Evolutionary conservation across 2,888 invertebrate species (phyloP).

Genomic region (Agriopis leucophaearia): DNA sequence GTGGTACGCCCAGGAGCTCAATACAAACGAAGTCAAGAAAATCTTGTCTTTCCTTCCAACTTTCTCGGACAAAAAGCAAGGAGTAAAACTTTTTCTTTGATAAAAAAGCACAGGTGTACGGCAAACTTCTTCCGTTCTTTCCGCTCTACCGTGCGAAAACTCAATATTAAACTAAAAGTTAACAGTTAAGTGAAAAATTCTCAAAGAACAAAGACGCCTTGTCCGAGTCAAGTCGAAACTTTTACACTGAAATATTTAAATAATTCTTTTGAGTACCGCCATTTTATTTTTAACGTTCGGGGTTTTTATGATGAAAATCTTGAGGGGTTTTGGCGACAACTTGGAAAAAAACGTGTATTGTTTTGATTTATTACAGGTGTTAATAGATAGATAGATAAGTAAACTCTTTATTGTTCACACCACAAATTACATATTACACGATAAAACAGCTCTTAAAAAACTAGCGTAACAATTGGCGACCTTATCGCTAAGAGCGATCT

Average conservation of each 20-base stretch:
- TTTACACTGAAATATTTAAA: constrained; percentile 46
- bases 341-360: too few species aligned
- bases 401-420: too few species aligned
- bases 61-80: background rate
- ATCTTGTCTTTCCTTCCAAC: background rate
- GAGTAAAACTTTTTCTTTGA: constrained; percentile 23
- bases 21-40: background rate
- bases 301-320: background rate
- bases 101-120: constrained; percentile 44
- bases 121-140: constrained; percentile 38
- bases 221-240: constrained; percentile 33
- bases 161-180: constrained; percentile 64
- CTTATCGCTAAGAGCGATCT: too few species aligned
- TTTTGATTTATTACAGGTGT: too few species aligned
- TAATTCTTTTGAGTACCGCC: constrained; percentile 33
- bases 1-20: too few species aligned
- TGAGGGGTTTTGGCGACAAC: background rate
- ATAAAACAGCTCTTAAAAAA: too few species aligned
- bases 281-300: constrained; percentile 7
- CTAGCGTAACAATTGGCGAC: too few species aligned
- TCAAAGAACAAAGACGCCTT: constrained; percentile 68
- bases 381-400: too few species aligned
- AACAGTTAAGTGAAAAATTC: constrained; percentile 63
- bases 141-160: constrained; percentile 49
- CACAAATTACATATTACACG: too few species aligned